Evolutionary conservation across 1,140 invertebrate genomes (phyloP).

Genomic region (Drosophila repleta): DNA sequence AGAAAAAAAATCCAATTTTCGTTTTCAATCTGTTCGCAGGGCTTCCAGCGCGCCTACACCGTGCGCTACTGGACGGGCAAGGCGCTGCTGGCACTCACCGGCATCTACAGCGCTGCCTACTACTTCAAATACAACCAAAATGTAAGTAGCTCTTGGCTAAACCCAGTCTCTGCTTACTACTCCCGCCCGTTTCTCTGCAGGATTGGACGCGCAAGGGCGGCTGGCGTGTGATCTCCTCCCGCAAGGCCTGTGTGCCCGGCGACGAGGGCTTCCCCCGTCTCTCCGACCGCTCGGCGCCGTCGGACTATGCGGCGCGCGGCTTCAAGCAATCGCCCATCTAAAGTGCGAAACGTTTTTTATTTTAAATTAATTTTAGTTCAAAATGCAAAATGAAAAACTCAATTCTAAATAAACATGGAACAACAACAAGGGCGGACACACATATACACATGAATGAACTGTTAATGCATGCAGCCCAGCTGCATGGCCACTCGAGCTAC

Average conservation of each 20-base stretch:
- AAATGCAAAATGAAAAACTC: slow-evolving; percentile 32
- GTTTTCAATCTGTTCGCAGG: slow-evolving; percentile 84
- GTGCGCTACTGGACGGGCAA: slow-evolving; percentile 88
- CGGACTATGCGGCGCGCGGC: slow-evolving; percentile 88
- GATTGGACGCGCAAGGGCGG: slow-evolving; percentile 90
- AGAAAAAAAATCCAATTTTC: slow-evolving; percentile 11
- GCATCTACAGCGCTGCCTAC: slow-evolving; percentile 86
- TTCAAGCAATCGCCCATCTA: slow-evolving; percentile 86
- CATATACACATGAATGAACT: background rate
- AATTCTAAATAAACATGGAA: slow-evolving; percentile 67
- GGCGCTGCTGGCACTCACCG: slow-evolving; percentile 84
- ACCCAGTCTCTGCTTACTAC: background rate
- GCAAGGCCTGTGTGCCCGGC: slow-evolving; percentile 86
- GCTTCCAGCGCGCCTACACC: slow-evolving; percentile 84
- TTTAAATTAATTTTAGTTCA: slow-evolving; percentile 52
- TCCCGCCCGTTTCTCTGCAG: slow-evolving; percentile 65
- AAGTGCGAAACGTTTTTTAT: slow-evolving; percentile 29
- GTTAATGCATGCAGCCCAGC: no score
- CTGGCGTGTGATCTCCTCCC: slow-evolving; percentile 86
- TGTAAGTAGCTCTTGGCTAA: slow-evolving; percentile 85
- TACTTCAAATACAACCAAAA: slow-evolving; percentile 92
- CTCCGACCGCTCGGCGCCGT: slow-evolving; percentile 85
- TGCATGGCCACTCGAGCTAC: slow-evolving; percentile 29
- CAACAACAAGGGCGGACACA: slow-evolving; percentile 27
- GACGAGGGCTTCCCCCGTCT: slow-evolving; percentile 87